These are phyloP conservation scores for Alviniconcha marisindica DNA, from an alignment of 1,140 invertebrate species.

Conservation along the genomic window DNA sequence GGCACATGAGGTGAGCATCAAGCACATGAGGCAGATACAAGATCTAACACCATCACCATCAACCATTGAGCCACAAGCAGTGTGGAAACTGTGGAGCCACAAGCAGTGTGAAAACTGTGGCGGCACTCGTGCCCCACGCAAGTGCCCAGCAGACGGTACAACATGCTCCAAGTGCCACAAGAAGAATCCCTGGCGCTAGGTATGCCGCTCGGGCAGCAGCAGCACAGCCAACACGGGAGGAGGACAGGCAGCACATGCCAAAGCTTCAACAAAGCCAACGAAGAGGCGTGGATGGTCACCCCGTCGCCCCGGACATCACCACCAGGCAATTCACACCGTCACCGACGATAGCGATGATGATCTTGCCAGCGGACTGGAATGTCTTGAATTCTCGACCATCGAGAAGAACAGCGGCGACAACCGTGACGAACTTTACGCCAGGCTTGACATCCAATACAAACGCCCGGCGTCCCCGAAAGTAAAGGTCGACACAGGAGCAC, in stretches of 20 bases:
- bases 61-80: not conserved
- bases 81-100: not conserved
- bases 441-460: no score
- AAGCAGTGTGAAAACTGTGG: not conserved
- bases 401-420: no score
- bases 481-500: conserved; percentile 15
- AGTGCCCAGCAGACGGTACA: not conserved
- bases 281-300: no score
- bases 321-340: not conserved
- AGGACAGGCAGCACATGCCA: not conserved
- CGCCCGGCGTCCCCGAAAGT: no score
- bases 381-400: not conserved
- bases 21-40: not conserved
- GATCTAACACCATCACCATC: not conserved
- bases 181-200: not conserved
- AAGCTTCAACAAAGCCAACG: not conserved
- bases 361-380: not conserved
- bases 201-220: not conserved
- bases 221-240: not conserved
- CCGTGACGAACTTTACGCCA: no score
- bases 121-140: not conserved
- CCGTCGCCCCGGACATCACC: not conserved
- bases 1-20: not conserved
- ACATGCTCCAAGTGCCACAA: not conserved
- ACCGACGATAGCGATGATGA: not conserved